A percentile compares a stretch with the other conserved stretches of the same genome.
Conservation (phyloP, 2,113 vertebrate genomes). For the Zosterops hypoxanthus region DNA sequence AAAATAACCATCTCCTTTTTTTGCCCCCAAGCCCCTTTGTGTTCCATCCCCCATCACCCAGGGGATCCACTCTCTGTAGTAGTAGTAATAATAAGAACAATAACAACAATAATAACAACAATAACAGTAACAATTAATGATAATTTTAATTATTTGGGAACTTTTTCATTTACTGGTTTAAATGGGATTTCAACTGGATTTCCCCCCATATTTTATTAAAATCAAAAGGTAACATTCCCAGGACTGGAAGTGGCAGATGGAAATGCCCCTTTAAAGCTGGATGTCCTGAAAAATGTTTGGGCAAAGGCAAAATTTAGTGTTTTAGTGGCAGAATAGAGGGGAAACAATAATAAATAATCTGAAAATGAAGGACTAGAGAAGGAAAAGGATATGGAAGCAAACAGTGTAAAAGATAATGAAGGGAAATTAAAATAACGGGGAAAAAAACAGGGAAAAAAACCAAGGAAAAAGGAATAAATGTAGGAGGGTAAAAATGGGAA, state of each 20-base stretch:
- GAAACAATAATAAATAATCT: background rate
- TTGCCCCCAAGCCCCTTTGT: too few relatives aligned
- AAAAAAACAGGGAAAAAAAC: too few relatives aligned
- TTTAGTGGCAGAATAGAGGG: background rate
- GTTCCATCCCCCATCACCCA: too few relatives aligned
- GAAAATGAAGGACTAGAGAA: background rate
- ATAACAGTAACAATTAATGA: accelerated
- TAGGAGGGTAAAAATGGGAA: background rate
- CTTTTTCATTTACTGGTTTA: background rate
- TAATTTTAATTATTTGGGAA: too few relatives aligned
- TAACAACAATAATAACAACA: accelerated
- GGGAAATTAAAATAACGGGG: background rate
- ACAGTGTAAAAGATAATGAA: background rate
- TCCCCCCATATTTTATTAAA: background rate
- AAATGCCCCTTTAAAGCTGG: too few relatives aligned
- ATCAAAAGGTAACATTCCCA: too few relatives aligned
- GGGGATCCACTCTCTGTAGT: background rate
- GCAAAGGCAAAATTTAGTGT: background rate
- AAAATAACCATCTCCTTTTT: background rate
- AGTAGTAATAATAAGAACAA: accelerated
- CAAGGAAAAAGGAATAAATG: background rate
- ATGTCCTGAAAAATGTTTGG: background rate
- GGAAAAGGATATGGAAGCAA: background rate
- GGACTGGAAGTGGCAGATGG: background rate
- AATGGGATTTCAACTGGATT: background rate